A percentile compares a stretch with the other conserved stretches of the same genome.
Conservation (phyloP, 1,140 invertebrate genomes). For the Zaprionus capensis region DNA sequence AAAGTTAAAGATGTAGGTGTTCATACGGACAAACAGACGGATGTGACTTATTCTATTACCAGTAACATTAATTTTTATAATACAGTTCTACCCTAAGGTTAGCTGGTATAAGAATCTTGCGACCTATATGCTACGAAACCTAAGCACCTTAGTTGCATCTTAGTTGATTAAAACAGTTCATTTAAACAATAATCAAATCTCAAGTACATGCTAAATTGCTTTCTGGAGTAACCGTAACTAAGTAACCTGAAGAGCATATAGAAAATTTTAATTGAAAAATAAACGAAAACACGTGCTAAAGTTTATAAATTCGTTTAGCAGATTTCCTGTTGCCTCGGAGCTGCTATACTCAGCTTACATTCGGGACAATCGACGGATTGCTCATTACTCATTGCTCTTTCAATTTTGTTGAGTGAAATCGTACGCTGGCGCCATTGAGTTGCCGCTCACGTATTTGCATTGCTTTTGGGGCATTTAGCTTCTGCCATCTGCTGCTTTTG, state of each 20-base stretch:
- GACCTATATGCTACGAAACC: too few relatives aligned
- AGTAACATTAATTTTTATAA: too few relatives aligned
- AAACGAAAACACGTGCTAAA: neutral
- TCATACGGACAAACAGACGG: too few relatives aligned
- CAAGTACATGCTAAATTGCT: neutral
- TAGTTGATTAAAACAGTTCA: neutral
- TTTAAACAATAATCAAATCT: neutral
- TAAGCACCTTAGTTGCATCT: neutral
- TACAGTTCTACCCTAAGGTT: too few relatives aligned
- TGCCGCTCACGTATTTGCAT: constrained; percentile 62
- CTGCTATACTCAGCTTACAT: neutral
- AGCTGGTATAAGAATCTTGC: too few relatives aligned
- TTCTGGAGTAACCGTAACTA: neutral
- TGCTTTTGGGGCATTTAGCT: constrained; percentile 28
- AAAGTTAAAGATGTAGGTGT: too few relatives aligned
- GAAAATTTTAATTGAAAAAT: constrained; percentile 1
- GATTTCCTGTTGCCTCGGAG: neutral
- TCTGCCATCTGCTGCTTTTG: constrained; percentile 24
- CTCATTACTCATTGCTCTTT: neutral
- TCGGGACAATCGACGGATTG: constrained; percentile 1
- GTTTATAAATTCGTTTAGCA: neutral
- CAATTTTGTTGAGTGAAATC: constrained; percentile 8
- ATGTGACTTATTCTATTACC: too few relatives aligned
- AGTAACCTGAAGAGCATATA: neutral
- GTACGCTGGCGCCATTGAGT: constrained; percentile 58